Evolutionary conservation across 2,113 vertebrate species (phyloP).

Genomic region (Scomber colias): DNA sequence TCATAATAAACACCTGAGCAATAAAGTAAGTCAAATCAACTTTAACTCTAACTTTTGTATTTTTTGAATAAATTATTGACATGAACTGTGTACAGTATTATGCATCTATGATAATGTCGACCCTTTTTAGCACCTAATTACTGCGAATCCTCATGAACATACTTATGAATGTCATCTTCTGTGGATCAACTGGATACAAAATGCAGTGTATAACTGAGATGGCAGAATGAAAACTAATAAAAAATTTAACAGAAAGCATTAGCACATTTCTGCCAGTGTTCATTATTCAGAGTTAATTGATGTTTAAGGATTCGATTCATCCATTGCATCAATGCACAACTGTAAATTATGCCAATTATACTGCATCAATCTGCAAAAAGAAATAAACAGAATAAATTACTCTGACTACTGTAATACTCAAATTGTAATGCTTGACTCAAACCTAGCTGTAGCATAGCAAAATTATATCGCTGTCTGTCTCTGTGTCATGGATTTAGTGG

Average conservation of each 20-base stretch:
- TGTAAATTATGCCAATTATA: conserved; percentile 29
- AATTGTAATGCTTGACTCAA: background rate
- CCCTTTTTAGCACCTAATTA: conserved; percentile 15
- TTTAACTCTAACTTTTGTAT: background rate
- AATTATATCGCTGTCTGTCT: too few relatives aligned
- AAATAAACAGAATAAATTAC: conserved; percentile 33
- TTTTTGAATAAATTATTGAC: conserved; percentile 11
- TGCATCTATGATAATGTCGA: background rate
- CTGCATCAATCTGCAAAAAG: conserved; percentile 16
- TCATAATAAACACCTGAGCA: conserved; percentile 19
- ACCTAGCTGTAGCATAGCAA: background rate
- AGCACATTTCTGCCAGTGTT: conserved; percentile 43
- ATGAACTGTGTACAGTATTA: background rate
- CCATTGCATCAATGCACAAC: conserved; percentile 6
- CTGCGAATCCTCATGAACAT: background rate
- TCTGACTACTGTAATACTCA: conserved; percentile 14
- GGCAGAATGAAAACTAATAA: conserved; percentile 40
- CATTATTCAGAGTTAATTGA: conserved; percentile 37
- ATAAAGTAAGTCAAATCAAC: conserved; percentile 14
- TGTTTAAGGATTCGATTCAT: conserved; percentile 31
- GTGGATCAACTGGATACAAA: conserved; percentile 23
- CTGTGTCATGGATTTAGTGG: too few relatives aligned
- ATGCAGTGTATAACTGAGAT: conserved; percentile 13
- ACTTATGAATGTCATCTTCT: conserved; percentile 19
- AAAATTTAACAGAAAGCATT: conserved; percentile 43